phyloP scores from a whole-genome alignment of 1,140 invertebrate genomes.

The Limonius californicus region DNA sequence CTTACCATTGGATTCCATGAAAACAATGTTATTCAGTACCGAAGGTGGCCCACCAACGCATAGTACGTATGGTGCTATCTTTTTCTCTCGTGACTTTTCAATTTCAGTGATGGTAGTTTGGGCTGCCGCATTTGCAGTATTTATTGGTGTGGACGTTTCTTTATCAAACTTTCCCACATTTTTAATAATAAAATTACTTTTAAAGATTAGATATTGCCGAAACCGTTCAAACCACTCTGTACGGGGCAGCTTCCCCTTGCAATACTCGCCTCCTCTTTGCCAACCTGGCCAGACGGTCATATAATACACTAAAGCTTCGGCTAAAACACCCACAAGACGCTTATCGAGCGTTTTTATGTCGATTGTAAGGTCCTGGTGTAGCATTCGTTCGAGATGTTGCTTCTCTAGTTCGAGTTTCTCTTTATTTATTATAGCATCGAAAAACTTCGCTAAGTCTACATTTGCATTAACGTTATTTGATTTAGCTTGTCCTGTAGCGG shows the following conservation, averaged over 20 bases:
- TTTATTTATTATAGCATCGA: no score
- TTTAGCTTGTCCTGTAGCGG: no score
- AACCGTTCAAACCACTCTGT: slow-evolving; percentile 2
- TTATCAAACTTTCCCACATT: not conserved
- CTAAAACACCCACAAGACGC: not conserved
- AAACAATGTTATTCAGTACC: not conserved
- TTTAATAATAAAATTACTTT: not conserved
- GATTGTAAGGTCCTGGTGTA: no score
- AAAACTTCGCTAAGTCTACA: no score
- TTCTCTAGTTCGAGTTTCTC: no score
- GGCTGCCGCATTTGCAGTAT: not conserved
- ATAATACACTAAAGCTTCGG: slow-evolving; percentile 1
- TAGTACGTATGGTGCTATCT: not conserved
- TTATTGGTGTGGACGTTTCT: not conserved
- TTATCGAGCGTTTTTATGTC: no score
- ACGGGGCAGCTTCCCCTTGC: not conserved
- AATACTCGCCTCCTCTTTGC: not conserved
- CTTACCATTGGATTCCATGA: not conserved
- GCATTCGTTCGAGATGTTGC: no score
- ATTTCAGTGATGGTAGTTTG: not conserved
- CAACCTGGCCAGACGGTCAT: slow-evolving; percentile 1
- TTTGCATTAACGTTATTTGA: no score
- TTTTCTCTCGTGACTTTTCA: not conserved
- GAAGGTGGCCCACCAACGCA: not conserved
- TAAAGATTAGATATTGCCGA: slow-evolving; percentile 5